Base-by-base conservation (phyloP, 1,140 invertebrate species). In the Cydia fagiglandana region DNA sequence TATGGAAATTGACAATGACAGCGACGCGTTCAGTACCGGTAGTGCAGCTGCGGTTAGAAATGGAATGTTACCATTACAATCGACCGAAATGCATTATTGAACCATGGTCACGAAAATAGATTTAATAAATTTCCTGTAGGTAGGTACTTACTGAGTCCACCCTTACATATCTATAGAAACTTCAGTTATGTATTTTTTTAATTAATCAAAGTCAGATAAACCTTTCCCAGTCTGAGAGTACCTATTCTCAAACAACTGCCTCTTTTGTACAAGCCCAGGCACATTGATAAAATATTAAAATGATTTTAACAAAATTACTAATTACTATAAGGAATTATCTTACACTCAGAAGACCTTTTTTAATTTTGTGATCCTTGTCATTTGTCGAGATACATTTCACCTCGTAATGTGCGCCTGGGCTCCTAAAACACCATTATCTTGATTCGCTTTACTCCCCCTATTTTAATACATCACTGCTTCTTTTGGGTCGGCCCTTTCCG, bases 371-470 rank as follows among this genome's bases (percentile, higher is more conserved):
- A 24, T 68, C 28, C 12, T 68, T 68, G 28, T 68, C 64, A 34
- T 68, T 68, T n/a, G 64, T 38, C 64, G 64, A 38, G 64, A 68
- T 61, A 61, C 56, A 68, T 68, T 68, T 38, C 30, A 38, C 64
- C 64, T 68, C 24, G 28, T 61, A 30, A 38, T 68, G 28, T 68
- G 30, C 64, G 15, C 10, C 64, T 34, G 28, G 64, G 13, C 64
- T 38, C 28, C 64, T 68, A 68, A 68, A 61, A 61, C 56, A 61
- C 56, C 64, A 68, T 38, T 68, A 68, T 68, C 64, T 68, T 68
- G 64, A 68, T 68, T 68, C 64, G 64, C 64, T 68, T 68, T 68
- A 68, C 64, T 68, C 64, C 30, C 64, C 64, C 13, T 68, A 68
- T 68, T 68, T 68, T 68, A 68, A 68, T 68, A 68, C 64, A 68